Evolutionary conservation across 1,140 invertebrate species (phyloP), one percentile per base, ranked within the genome.

Genomic region (Drosophila novamexicana): DNA sequence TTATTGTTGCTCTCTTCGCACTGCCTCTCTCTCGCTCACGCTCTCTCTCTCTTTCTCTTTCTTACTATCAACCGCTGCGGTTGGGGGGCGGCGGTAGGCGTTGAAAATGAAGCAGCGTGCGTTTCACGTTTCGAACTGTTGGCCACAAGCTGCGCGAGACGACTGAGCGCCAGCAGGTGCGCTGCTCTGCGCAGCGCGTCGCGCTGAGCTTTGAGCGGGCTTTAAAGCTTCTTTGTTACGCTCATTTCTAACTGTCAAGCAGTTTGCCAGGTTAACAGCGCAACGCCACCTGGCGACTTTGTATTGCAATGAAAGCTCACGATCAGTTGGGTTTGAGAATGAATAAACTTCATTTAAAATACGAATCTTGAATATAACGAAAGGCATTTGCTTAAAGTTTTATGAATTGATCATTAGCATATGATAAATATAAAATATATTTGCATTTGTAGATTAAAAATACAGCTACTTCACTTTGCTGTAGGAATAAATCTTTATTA

Each of bases 91-190:
- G 22, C 22, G 65, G 50, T 52, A 39, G 47, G 61, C 64, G 57
- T 52, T 39, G 39, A 63, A 63, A 61, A 49, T 1, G 50, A 40
- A 75, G 66, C 68, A 59, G 76, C 81, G 81, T 76, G 67, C 57
- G 58, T 64, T 69, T 62, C 72, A 79, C 75, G 40, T 64, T 62
- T 73, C 52, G 61, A 71, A 78, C 75, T 79, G 71, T 61, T 76
- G 67, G 61, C 72, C 61, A 79, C 82, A 85, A 86, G 75, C 75
- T 78, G 75, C 78, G 82, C 82, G 75, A 72, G 49, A 54, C 78
- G 71, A 85, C 82, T 85, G 82, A 85, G 77, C 75, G 52, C 22
- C 12, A 16, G 32, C 50, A 39, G 37, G 22, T 63, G 73, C 42
- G 52, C 68, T 53, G 22, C 22, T 1, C 16, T 66, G 64, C 62